These are phyloP conservation scores for Rallus limicola DNA, from an alignment of 2,113 vertebrate genomes.

Conservation along the genomic window DNA sequence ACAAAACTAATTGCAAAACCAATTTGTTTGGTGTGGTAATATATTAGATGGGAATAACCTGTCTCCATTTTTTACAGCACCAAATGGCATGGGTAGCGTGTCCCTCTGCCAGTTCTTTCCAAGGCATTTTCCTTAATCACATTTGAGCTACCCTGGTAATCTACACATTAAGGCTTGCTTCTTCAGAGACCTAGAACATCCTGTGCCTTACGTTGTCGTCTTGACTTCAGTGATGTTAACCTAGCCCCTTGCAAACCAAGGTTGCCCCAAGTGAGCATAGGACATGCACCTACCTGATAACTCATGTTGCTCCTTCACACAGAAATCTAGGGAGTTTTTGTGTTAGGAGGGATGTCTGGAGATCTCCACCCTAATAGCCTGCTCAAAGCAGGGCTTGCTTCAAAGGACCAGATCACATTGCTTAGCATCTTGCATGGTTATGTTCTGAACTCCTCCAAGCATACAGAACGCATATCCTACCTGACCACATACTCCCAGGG, in stretches of 20 bases:
- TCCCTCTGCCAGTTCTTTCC: background rate
- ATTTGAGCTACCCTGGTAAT: background rate
- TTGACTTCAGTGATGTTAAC: background rate
- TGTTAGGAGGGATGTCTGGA: background rate
- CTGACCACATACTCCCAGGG: background rate
- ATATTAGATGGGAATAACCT: background rate
- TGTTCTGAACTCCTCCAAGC: background rate
- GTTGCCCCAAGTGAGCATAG: background rate
- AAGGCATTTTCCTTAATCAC: background rate
- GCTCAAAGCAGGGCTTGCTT: background rate
- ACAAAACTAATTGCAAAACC: background rate
- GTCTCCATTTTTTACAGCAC: background rate
- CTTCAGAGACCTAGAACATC: background rate
- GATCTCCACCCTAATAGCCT: background rate
- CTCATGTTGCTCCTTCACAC: background rate
- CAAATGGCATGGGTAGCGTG: background rate
- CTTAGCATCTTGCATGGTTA: background rate
- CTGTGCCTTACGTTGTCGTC: background rate
- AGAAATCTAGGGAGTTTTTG: background rate
- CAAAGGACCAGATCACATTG: background rate
- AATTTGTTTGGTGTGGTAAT: constrained; percentile 11
- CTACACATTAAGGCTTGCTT: background rate
- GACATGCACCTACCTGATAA: background rate
- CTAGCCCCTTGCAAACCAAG: background rate
- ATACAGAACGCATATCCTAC: background rate